Evolutionary conservation across 2,113 vertebrate species (phyloP).

Genomic region (Osmerus mordax): DNA sequence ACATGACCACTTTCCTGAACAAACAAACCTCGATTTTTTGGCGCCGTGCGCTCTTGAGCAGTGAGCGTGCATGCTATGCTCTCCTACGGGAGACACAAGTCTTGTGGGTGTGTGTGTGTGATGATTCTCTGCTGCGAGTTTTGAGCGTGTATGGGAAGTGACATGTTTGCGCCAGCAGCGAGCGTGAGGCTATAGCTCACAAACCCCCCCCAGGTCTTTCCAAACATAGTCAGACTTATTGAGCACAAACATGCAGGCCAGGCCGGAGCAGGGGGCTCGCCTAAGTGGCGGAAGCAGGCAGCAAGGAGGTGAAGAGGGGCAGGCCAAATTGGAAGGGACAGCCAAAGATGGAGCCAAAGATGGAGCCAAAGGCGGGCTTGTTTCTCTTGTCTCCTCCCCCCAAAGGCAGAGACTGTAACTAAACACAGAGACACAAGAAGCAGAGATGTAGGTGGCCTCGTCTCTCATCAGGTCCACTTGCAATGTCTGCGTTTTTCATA

Average conservation of each 20-base stretch:
- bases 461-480: background rate
- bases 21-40: too few species aligned
- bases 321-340: background rate
- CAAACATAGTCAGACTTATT: background rate
- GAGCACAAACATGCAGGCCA: background rate
- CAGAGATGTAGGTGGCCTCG: background rate
- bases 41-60: too few species aligned
- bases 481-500: background rate
- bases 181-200: background rate
- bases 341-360: conserved; percentile 8
- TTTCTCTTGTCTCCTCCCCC: background rate
- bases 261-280: background rate
- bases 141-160: background rate
- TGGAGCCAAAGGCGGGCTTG: background rate
- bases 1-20: background rate
- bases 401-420: background rate
- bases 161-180: background rate
- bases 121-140: background rate
- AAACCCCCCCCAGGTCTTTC: background rate
- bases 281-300: background rate
- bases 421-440: background rate
- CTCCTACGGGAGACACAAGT: background rate
- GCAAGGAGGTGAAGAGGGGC: conserved; percentile 4
- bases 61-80: background rate
- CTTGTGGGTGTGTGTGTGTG: background rate